These are phyloP conservation scores for Sarcophaga carnaria DNA, from an alignment of 2,888 invertebrate species.

Conservation along the genomic window DNA sequence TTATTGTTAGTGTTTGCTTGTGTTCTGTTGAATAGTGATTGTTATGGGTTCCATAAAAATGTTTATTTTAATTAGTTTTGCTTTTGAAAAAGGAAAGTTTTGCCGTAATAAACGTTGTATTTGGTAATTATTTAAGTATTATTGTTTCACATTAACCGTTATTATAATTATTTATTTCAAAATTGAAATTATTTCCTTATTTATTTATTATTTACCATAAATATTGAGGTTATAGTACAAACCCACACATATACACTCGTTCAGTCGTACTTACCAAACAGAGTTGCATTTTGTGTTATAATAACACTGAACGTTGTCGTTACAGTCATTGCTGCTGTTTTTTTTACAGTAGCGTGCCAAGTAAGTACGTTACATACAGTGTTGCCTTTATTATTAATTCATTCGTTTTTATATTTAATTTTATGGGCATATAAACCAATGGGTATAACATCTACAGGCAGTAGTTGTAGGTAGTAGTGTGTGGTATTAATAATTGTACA, in stretches of 20 bases:
- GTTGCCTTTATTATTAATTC: slow-evolving; percentile 44
- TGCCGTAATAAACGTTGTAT: background rate
- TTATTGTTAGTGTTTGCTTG: slow-evolving; percentile 7
- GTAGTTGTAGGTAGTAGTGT: no score
- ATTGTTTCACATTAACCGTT: slow-evolving; percentile 27
- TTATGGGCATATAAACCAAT: background rate
- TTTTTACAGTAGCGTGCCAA: slow-evolving; percentile 1
- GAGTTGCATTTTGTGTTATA: slow-evolving; percentile 10
- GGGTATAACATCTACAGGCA: no score
- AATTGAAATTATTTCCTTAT: slow-evolving; percentile 51
- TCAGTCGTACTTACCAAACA: background rate
- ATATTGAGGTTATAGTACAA: slow-evolving; percentile 36
- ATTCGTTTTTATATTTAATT: slow-evolving; percentile 34
- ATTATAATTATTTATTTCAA: slow-evolving; percentile 29
- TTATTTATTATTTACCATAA: slow-evolving; percentile 50
- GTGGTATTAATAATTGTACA: background rate
- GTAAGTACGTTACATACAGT: no score
- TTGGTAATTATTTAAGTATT: background rate
- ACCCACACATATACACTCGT: background rate
- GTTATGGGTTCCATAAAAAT: slow-evolving; percentile 14
- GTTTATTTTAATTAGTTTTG: slow-evolving; percentile 8
- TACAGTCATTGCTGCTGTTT: slow-evolving; percentile 16
- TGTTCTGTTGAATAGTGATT: background rate
- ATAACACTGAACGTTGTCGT: slow-evolving; percentile 34
- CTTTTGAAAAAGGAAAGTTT: slow-evolving; percentile 27